A percentile compares a stretch with the other conserved stretches of the same genome.
phyloP scores from a whole-genome alignment of 1,140 invertebrate genomes.

The Paralvinella palmiformis region DNA sequence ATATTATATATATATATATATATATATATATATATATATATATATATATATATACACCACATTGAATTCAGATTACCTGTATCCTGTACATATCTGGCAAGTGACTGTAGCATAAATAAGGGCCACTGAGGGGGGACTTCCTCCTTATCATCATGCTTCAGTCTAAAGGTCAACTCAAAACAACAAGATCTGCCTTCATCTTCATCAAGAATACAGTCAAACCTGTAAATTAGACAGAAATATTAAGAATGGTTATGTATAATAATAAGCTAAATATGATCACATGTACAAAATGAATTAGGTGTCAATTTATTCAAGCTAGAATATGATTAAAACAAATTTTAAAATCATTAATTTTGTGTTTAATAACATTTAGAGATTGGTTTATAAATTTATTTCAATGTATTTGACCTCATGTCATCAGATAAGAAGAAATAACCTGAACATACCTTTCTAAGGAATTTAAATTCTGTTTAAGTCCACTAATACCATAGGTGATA shows the following conservation, averaged over 20 bases:
- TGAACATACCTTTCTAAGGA: neutral
- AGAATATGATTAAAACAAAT: neutral
- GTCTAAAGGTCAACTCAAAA: conserved; percentile 8
- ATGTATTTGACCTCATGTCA: conserved; percentile 1
- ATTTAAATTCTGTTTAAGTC: neutral
- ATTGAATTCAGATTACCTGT: neutral
- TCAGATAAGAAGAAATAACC: too few relatives aligned
- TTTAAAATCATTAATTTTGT: neutral
- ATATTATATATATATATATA: neutral
- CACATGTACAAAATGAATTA: neutral
- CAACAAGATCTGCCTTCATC: neutral
- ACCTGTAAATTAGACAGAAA: neutral
- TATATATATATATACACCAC: neutral
- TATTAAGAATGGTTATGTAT: neutral
- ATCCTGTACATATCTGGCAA: conserved; percentile 1
- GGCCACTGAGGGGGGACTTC: conserved; percentile 3
- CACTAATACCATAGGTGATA: conserved; percentile 2
- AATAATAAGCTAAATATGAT: neutral
- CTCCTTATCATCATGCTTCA: neutral
- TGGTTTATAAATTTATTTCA: neutral
- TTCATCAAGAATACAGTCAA: neutral
- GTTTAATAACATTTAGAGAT: neutral
- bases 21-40: neutral
- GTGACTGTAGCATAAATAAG: neutral
- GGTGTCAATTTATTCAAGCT: too few relatives aligned